Base-by-base conservation (phyloP, 2,888 invertebrate genomes). In the Digitonthophagus gazella region DNA sequence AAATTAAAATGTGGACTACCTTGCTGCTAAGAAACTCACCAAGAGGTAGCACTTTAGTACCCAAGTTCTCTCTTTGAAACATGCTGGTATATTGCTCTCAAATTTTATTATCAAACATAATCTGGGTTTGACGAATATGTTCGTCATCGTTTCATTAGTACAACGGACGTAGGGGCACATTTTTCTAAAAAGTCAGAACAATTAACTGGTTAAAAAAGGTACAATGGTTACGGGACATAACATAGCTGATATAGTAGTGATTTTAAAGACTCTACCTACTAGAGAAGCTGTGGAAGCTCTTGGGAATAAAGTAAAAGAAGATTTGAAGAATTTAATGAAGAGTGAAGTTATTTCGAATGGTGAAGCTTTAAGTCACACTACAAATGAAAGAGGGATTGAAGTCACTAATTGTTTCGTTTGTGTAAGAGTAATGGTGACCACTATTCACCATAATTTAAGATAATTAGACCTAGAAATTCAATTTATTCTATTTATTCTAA, bases 171-270 rank as follows among this genome's bases (percentile, higher is more conserved):
- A n/a, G n/a, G n/a, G n/a, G n/a, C n/a, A n/a, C n/a, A n/a, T n/a
- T n/a, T n/a, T n/a, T n/a, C n/a, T n/a, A n/a, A n/a, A n/a, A n/a
- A n/a, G n/a, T n/a, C n/a, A n/a, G n/a, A n/a, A n/a, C n/a, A n/a
- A n/a, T n/a, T n/a, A n/a, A n/a, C n/a, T n/a, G n/a, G n/a, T n/a
- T n/a, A 98, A 98, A 83, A 98, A 98, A 79, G 97, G 98, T 1
- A 98, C 98, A 0, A 97, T 98, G 93, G 90, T 98, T 80, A 91
- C 94, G 0, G 96, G 97, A 1, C 94, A 95, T 82, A 97, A 96
- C 81, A 91, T 96, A 0, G 98, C 98, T 0, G 98, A 98, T 78
- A 92, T 98, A 71, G 98, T 98, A 0, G 97, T 98, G 0, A 96
- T 98, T 72, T 87, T 98, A 72, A 98, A 98, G 85, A 97, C 98